These are phyloP conservation scores for Hemicordylus capensis DNA, from an alignment of 2,113 vertebrate species.

Conservation along the genomic window DNA sequence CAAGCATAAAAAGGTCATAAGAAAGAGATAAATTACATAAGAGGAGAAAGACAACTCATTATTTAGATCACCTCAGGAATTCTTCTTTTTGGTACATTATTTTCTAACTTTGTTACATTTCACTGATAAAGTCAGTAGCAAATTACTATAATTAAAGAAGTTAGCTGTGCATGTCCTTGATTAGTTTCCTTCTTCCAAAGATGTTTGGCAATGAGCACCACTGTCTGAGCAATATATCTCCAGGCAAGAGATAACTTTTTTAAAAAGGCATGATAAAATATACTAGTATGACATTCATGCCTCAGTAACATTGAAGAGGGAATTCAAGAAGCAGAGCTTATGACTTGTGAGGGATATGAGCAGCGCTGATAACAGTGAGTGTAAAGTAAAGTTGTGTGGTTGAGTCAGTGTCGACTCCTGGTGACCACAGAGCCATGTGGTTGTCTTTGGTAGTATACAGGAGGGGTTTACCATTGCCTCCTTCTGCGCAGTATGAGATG, in stretches of 20 bases:
- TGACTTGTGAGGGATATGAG: slow-evolving; percentile 20
- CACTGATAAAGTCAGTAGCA: slow-evolving; percentile 73
- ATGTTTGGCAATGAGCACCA: not conserved
- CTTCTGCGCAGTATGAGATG: no score
- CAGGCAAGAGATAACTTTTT: slow-evolving; percentile 18
- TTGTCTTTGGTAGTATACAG: no score
- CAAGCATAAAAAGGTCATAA: slow-evolving; percentile 47
- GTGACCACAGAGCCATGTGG: no score
- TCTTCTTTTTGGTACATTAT: slow-evolving; percentile 58
- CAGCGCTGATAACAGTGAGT: no score
- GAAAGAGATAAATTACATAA: slow-evolving; percentile 59
- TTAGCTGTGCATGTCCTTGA: slow-evolving; percentile 64
- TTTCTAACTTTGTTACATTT: slow-evolving; percentile 73
- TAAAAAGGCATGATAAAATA: slow-evolving; percentile 26
- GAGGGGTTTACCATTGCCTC: no score
- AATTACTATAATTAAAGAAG: slow-evolving; percentile 76
- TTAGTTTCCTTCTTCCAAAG: slow-evolving; percentile 54
- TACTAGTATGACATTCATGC: slow-evolving; percentile 4
- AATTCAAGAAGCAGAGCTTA: slow-evolving; percentile 3
- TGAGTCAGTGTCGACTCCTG: no score
- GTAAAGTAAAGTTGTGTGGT: no score
- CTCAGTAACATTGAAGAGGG: slow-evolving; percentile 8
- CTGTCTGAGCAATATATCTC: not conserved
- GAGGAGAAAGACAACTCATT: slow-evolving; percentile 56
- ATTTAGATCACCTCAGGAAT: slow-evolving; percentile 59